These are phyloP conservation scores for Pelecanoides urinatrix DNA, from an alignment of 2,113 vertebrate genomes.

Conservation along the genomic window DNA sequence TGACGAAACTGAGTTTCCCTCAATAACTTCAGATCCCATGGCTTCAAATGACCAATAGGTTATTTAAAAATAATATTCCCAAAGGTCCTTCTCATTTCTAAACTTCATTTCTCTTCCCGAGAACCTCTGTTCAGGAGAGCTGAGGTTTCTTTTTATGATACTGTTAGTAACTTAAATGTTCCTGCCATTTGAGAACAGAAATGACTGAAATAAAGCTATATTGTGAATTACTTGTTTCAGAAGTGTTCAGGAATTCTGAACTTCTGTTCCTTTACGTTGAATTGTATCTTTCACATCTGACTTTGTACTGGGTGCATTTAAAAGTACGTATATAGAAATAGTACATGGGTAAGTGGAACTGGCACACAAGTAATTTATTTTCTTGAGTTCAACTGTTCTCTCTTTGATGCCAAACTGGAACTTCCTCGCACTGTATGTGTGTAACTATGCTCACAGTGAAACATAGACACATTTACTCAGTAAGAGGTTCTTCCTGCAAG, in stretches of 20 bases:
- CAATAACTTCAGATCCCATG: background rate
- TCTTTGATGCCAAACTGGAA: background rate
- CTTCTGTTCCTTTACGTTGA: background rate
- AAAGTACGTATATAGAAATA: background rate
- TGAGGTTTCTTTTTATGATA: background rate
- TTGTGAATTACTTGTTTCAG: background rate
- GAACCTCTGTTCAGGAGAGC: background rate
- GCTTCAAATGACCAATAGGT: background rate
- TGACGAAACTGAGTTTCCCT: background rate
- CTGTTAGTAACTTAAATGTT: background rate
- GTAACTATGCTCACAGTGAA: background rate
- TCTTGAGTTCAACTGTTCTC: background rate
- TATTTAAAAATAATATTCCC: background rate
- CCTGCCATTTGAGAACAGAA: background rate
- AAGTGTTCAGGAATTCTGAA: background rate
- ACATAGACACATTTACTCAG: background rate
- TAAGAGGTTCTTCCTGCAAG: background rate
- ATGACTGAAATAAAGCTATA: background rate
- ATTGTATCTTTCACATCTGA: background rate
- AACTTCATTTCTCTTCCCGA: background rate
- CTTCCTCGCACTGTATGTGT: accelerated
- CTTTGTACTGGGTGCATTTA: background rate
- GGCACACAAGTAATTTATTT: background rate
- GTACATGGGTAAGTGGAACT: background rate
- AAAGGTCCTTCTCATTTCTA: background rate